Evolutionary conservation across 2,797 vertebrate genomes (phyloP).

Genomic region (Antrozous pallidus): DNA sequence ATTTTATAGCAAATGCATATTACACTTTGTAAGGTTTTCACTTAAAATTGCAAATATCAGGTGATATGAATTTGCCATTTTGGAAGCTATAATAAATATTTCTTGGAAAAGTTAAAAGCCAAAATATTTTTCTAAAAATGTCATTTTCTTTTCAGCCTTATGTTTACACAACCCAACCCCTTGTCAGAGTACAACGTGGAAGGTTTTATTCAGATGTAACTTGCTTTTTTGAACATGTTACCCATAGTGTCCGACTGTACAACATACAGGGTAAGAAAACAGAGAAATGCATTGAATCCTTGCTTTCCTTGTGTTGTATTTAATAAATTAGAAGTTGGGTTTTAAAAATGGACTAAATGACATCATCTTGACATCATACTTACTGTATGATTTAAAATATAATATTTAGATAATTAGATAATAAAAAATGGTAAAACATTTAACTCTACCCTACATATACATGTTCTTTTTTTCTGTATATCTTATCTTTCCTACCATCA

Average conservation of each 20-base stretch:
- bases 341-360: background rate
- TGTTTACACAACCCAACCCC: conserved; percentile 81
- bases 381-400: background rate
- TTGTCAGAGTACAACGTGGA: conserved; percentile 87
- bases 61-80: background rate
- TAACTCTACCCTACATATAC: background rate
- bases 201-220: conserved; percentile 91
- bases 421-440: background rate
- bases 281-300: background rate
- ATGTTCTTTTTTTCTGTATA: background rate
- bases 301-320: conserved; percentile 13
- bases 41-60: conserved; percentile 1
- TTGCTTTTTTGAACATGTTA: conserved; percentile 87
- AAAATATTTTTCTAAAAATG: conserved; percentile 49
- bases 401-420: background rate
- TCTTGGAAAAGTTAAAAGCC: conserved; percentile 44
- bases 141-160: conserved; percentile 84
- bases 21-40: conserved; percentile 15
- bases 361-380: background rate
- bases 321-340: background rate
- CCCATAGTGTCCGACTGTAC: conserved; percentile 88
- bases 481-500: background rate
- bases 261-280: conserved; percentile 87
- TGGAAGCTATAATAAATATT: background rate
- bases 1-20: background rate